Evolutionary conservation across 2,113 vertebrate species (phyloP).

Genomic region (Aptenodytes forsteri): DNA sequence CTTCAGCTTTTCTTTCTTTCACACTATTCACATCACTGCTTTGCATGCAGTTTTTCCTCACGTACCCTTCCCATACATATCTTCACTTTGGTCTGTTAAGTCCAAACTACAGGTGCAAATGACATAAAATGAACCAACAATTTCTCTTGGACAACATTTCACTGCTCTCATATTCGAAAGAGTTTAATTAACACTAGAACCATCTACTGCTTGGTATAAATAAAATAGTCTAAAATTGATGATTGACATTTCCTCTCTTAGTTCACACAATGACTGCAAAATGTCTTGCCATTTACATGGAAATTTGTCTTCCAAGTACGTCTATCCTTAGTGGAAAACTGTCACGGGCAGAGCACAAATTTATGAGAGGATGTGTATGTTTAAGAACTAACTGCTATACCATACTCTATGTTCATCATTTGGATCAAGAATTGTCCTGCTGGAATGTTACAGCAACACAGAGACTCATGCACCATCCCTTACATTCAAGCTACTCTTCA

Average conservation of each 20-base stretch:
- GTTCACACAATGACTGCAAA: neutral
- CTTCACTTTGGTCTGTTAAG: neutral
- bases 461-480: neutral
- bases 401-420: neutral
- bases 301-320: neutral
- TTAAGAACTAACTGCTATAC: neutral
- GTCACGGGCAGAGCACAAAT: neutral
- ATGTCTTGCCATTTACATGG: neutral
- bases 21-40: neutral
- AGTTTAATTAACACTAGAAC: slow-evolving; percentile 1
- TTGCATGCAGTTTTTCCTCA: neutral
- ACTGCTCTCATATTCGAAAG: neutral
- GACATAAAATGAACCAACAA: neutral
- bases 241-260: neutral
- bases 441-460: neutral
- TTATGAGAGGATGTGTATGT: neutral
- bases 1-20: neutral
- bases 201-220: neutral
- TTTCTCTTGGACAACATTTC: neutral
- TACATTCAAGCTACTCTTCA: neutral
- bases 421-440: neutral
- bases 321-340: neutral
- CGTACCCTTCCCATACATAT: neutral
- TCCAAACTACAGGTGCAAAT: neutral
- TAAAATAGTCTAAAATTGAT: neutral